Percentiles rank a stretch among this genome's conserved stretches.
phyloP scores from a whole-genome alignment of 2,888 invertebrate genomes.

The Melanophora roralis region DNA sequence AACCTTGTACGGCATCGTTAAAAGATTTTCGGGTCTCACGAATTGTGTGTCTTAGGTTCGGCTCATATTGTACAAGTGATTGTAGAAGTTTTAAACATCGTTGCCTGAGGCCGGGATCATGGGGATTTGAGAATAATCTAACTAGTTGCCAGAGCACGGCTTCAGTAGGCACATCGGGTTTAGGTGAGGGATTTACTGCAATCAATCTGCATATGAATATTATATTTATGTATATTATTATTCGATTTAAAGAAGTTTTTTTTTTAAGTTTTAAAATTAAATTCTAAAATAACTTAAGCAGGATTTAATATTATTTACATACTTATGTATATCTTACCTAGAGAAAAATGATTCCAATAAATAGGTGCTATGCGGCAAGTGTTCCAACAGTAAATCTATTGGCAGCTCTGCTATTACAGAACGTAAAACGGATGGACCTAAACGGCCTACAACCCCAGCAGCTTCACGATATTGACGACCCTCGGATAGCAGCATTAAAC shows the following conservation, averaged over 20 bases:
- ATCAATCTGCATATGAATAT: conserved; percentile 71
- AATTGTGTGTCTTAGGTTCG: conserved; percentile 83
- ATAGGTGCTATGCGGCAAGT: conserved; percentile 91
- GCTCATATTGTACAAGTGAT: conserved; percentile 81
- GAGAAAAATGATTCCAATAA: conserved; percentile 89
- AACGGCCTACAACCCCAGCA: conserved; percentile 87
- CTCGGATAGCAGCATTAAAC: conserved; percentile 89
- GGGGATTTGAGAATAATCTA: conserved; percentile 81
- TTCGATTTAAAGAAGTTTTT: too few species aligned
- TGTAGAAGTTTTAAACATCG: conserved; percentile 81
- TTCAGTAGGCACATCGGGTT: conserved; percentile 85
- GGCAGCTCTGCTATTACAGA: conserved; percentile 88
- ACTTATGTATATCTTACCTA: conserved; percentile 78
- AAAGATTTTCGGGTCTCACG: conserved; percentile 84
- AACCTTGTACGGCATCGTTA: conserved; percentile 90
- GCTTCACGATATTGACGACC: conserved; percentile 94
- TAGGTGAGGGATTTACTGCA: conserved; percentile 78
- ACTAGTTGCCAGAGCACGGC: conserved; percentile 92
- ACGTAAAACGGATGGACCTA: conserved; percentile 88
- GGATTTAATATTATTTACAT: too few species aligned
- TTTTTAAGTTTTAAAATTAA: too few species aligned
- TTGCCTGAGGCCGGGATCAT: conserved; percentile 81
- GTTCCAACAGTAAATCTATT: conserved; percentile 91
- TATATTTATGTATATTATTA: too few species aligned
- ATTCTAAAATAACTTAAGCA: too few species aligned